Evolutionary conservation across 2,113 vertebrate genomes (phyloP).

Genomic region (Dicaeum eximium): DNA sequence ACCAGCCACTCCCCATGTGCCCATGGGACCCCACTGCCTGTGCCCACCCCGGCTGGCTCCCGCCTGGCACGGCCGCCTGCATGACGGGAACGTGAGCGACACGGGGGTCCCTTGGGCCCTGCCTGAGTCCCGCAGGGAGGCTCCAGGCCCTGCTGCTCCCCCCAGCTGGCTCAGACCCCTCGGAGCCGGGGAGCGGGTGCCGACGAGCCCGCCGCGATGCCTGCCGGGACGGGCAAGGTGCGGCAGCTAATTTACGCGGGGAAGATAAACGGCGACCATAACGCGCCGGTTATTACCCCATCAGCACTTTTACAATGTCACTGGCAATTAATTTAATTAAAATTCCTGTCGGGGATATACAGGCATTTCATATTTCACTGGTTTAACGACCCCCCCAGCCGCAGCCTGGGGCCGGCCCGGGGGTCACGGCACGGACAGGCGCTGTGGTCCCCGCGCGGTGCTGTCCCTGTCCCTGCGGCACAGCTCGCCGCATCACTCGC

Average conservation of each 20-base stretch:
- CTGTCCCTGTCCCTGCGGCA: not conserved
- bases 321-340: conserved; percentile 82
- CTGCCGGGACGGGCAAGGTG: conserved; percentile 30
- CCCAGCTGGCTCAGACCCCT: not conserved
- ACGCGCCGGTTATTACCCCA: conserved; percentile 71
- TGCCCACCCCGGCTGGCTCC: not conserved
- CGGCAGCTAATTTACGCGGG: conserved; percentile 55
- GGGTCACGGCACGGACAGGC: not conserved
- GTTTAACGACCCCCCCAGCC: conserved; percentile 60
- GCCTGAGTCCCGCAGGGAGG: not conserved
- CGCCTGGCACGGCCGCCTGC: not conserved
- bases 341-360: conserved; percentile 70
- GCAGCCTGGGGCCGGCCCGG: not conserved
- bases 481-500: not conserved
- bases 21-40: not conserved
- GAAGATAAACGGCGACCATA: conserved; percentile 65
- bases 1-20: not conserved
- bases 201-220: not conserved
- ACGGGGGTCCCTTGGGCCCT: not conserved
- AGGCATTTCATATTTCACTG: conserved; percentile 73
- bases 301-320: conserved; percentile 78
- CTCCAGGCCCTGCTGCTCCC: not conserved
- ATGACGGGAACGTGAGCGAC: fast-evolving
- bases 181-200: not conserved
- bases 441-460: not conserved